Conservation (phyloP, 1,140 invertebrate species). For the Venustaconcha ellipsiformis region DNA sequence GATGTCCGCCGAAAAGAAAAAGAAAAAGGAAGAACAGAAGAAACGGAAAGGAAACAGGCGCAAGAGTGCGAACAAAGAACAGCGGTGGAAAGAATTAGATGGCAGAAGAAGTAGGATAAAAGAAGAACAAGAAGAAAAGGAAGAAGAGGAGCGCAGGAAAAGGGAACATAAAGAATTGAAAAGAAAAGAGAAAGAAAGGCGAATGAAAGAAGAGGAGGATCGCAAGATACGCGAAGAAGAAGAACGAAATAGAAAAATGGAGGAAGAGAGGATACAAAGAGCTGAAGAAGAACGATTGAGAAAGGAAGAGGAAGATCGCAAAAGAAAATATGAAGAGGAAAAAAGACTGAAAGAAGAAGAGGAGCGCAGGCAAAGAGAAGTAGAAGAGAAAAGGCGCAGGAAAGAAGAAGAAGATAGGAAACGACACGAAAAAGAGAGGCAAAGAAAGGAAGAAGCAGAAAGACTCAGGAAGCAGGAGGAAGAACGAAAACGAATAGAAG, state of each 20-base stretch:
- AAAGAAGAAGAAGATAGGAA: constrained; percentile 20
- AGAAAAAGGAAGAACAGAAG: background rate
- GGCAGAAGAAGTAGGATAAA: background rate
- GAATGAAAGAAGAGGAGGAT: constrained; percentile 5
- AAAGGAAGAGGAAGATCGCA: background rate
- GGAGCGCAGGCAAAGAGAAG: background rate
- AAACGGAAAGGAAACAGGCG: background rate
- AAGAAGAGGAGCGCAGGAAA: background rate
- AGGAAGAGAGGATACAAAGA: background rate
- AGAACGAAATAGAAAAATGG: background rate
- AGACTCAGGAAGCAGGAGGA: background rate
- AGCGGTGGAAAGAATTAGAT: background rate
- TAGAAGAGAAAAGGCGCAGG: background rate
- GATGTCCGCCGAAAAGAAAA: background rate
- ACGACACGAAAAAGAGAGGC: constrained; percentile 3
- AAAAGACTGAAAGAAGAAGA: constrained; percentile 4
- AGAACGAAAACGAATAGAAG: background rate
- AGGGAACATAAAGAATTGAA: background rate
- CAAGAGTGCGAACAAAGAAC: background rate
- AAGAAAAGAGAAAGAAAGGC: background rate
- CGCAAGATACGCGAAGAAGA: background rate
- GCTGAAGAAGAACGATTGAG: background rate
- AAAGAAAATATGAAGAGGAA: background rate
- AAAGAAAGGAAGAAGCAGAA: background rate
- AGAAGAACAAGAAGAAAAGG: background rate